These are phyloP conservation scores for Malacoctenus gilli DNA, from an alignment of 2,797 vertebrate species.

Conservation along the genomic window DNA sequence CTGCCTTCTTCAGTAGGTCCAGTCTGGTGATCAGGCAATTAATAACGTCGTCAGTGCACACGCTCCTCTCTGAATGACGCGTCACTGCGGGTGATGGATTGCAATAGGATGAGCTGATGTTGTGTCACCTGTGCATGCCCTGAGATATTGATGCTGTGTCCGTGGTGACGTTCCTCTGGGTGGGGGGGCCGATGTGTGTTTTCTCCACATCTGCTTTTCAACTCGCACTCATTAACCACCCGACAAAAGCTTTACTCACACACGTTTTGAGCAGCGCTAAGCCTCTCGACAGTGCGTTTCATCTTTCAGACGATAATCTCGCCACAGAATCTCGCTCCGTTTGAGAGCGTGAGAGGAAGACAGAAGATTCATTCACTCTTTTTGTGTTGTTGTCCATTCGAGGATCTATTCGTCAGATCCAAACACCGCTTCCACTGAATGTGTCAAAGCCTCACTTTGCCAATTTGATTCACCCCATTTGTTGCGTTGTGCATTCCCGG, in stretches of 20 bases:
- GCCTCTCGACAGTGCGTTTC: not conserved
- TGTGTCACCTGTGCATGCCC: conserved; percentile 40
- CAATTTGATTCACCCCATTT: conserved; percentile 1
- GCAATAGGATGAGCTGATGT: conserved; percentile 40
- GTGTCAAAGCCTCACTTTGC: conserved; percentile 11
- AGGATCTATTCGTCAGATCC: conserved; percentile 9
- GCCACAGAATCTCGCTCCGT: not conserved
- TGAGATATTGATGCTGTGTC: conserved; percentile 23
- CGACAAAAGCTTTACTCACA: conserved; percentile 9
- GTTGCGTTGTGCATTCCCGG: conserved; percentile 51
- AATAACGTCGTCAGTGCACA: conserved; percentile 28
- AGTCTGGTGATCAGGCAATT: no score
- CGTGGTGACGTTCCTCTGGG: conserved; percentile 15
- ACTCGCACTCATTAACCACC: no score
- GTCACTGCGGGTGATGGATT: conserved; percentile 23
- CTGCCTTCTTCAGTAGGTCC: conserved; percentile 11
- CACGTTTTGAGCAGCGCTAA: not conserved
- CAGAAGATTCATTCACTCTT: conserved; percentile 2
- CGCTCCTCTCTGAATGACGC: conserved; percentile 18
- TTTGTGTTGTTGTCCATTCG: not conserved
- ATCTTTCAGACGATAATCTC: conserved; percentile 18
- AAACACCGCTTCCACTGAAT: not conserved
- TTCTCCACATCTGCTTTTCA: no score
- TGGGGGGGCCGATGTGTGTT: conserved; percentile 7
- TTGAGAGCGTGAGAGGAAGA: conserved; percentile 10